These are phyloP conservation scores for Grantiella picta DNA, from an alignment of 2,113 vertebrate species.

Conservation along the genomic window DNA sequence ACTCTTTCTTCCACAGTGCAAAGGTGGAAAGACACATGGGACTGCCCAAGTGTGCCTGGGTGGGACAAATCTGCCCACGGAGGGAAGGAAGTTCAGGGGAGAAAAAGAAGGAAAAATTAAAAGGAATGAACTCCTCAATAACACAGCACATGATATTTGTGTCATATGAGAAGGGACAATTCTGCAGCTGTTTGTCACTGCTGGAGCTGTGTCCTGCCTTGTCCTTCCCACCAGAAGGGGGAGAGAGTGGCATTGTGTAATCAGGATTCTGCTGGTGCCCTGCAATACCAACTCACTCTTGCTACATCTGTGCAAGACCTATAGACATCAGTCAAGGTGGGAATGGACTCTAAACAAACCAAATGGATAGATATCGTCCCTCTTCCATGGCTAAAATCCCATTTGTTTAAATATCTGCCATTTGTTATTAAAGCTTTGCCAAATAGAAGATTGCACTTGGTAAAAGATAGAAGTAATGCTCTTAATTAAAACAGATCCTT, in stretches of 20 bases:
- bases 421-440: constrained; percentile 17
- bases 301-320: not conserved
- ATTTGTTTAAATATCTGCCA: constrained; percentile 34
- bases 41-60: not conserved
- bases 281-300: not conserved
- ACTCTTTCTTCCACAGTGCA: not conserved
- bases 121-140: not conserved
- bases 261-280: not conserved
- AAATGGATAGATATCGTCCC: not conserved
- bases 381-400: constrained; percentile 1
- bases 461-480: constrained; percentile 15
- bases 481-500: constrained; percentile 45
- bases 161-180: not conserved
- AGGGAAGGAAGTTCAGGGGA: not conserved
- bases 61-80: not conserved
- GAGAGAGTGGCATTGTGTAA: not conserved
- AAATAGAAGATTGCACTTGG: not conserved
- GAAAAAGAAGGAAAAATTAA: not conserved
- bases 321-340: not conserved
- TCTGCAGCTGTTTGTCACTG: not conserved
- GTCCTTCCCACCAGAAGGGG: not conserved
- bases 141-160: not conserved
- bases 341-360: constrained; percentile 27
- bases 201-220: not conserved
- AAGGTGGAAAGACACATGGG: not conserved